Conservation (phyloP, 2,888 invertebrate genomes). For the Trichacis sp. region DNA sequence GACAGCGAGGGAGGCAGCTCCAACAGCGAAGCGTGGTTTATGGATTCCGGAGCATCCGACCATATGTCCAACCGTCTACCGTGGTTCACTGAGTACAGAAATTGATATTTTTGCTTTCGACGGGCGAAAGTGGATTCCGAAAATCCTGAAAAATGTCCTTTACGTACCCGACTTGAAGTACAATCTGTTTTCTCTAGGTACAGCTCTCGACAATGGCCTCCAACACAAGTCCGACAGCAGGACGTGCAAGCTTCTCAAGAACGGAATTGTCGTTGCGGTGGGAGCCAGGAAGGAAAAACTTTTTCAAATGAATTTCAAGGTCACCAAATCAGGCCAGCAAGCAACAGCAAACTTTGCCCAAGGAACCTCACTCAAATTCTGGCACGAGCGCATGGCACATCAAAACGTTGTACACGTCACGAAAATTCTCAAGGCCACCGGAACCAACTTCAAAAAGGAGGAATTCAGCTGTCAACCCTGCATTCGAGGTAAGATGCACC, state of each 20-base stretch:
- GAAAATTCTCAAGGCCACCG: constrained; percentile 15
- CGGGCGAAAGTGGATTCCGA: neutral
- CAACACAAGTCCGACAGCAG: constrained; percentile 1
- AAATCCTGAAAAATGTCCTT: constrained; percentile 6
- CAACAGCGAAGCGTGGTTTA: constrained; percentile 10
- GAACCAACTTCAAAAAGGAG: constrained; percentile 6
- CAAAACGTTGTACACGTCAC: constrained; percentile 31
- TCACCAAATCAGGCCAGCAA: neutral
- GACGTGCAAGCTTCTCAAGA: neutral
- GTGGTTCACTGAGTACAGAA: neutral
- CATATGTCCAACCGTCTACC: constrained; percentile 4
- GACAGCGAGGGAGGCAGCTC: neutral
- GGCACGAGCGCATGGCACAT: too few species aligned
- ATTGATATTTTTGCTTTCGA: neutral
- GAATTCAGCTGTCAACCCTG: constrained; percentile 11
- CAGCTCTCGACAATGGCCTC: too few species aligned
- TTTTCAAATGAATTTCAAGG: constrained; percentile 12
- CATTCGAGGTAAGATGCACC: constrained; percentile 11
- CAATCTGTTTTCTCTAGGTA: too few species aligned
- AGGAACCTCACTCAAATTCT: constrained; percentile 12
- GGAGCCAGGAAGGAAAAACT: constrained; percentile 10
- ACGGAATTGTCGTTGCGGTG: constrained; percentile 9
- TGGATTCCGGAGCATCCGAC: constrained; percentile 29
- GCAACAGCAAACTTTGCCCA: neutral
- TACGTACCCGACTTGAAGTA: constrained; percentile 8